These are phyloP conservation scores for Athene noctua DNA, from an alignment of 2,113 vertebrate genomes.

Conservation along the genomic window DNA sequence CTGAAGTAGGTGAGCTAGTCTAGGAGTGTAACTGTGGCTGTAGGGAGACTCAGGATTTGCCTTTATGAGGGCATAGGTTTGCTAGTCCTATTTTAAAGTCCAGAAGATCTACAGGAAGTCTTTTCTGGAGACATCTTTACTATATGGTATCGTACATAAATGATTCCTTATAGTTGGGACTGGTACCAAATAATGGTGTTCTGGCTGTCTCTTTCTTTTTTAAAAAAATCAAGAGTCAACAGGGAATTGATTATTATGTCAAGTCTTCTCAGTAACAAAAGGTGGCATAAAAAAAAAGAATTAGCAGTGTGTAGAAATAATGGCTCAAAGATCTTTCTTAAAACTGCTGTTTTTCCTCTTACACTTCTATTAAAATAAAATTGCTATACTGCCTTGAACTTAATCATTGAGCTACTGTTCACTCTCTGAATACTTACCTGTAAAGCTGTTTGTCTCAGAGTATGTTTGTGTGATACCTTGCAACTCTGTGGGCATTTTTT, in stretches of 20 bases:
- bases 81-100: not conserved
- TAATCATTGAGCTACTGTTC: not conserved
- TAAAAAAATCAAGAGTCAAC: not conserved
- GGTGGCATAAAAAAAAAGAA: not conserved
- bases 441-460: not conserved
- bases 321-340: not conserved
- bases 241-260: accelerated
- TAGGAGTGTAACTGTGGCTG: not conserved
- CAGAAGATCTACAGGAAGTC: not conserved
- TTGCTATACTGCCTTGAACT: not conserved
- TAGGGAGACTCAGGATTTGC: not conserved
- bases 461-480: not conserved
- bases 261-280: not conserved
- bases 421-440: not conserved
- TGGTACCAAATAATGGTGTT: not conserved
- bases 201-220: not conserved
- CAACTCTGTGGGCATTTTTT: not conserved
- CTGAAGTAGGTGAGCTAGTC: not conserved
- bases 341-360: not conserved
- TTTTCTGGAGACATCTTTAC: not conserved
- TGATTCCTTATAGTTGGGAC: not conserved
- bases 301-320: not conserved
- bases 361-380: not conserved
- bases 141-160: accelerated
- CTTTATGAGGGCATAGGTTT: not conserved